Evolutionary conservation across 2,797 vertebrate species (phyloP), one percentile per base, ranked within the genome.

Genomic region (Alauda arvensis): DNA sequence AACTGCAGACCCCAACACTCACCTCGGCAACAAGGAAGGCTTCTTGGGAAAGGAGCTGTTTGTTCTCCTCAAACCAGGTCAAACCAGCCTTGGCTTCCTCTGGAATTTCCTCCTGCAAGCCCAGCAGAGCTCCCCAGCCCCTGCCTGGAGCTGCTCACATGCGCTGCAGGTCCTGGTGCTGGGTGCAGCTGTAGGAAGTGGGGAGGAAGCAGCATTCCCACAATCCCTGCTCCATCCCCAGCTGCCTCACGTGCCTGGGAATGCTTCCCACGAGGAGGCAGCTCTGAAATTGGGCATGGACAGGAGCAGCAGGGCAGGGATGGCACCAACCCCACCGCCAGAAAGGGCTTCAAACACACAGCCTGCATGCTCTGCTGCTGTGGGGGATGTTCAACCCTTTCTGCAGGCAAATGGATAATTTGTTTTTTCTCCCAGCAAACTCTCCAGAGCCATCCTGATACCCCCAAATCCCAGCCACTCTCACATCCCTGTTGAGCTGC

Each of bases 21-120:
- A 63, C 39, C 65, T 68, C 5, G 6, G 48, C 55, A 48, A 17
- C 56, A 39, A 37, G 59, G 49, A 66, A 66, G 34, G 68, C 7
- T 59, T 42, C 53, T 14, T 63, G 23, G 66, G 46, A 75, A 42
- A 82, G 68, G 60, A 85, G 51, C 18, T 88, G 70, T 20, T 83
- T 80, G 68, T 48, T 24, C 0, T 6, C 46, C 84, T 85, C 74
- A 86, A 88, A 89, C 1, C 75, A 89, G 94, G 84, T 88, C 93
- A 91, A 45, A 6, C 33, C 18, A 61, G 83, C 19, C 77, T 83
- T 68, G 82, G 77, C 48, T 92, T 68, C 34, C 6, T 8, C n/a
- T 69, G 90, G 69, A 77, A 93, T 94, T 94, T 94, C 92, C 84
- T 87, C 51, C 92, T 90, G 87, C 71, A 75, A 28, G 6, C 69